Evolutionary conservation across 2,888 invertebrate species (phyloP), one percentile per base, ranked within the genome.

Genomic region (Ellobium chinense): DNA sequence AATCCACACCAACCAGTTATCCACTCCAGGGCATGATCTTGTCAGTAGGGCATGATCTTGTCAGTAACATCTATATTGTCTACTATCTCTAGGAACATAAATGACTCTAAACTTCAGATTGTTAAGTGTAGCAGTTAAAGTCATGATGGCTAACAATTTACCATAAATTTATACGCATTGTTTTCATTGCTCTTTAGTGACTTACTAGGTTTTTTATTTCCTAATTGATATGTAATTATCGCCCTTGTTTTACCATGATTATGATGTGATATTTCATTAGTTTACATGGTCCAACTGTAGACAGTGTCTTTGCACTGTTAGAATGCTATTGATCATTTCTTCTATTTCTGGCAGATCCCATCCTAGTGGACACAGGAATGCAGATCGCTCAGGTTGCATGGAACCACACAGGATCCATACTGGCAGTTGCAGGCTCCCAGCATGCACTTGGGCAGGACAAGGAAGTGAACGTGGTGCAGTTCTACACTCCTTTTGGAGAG

Each of bases 351-450:
- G 60, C 92, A 97, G 97, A 95, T 91, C 97, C 98, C 12, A 94
- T 97, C 9, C 94, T 97, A 65, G 94, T 99, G 34, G 96, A 98
- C 88, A 96, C 97, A 0, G 95, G 96, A 56, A 96, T 98, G 95
- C 94, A 94, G 34, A 95, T 96, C 9, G 95, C 96, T 60, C 96
- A 96, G 90, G 96, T 97, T 78, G 95, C 95, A 86, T 99, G 99
- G 99, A 99, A 98, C 92, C 97, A 97, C 89, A 96, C 96, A 89
- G 99, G 98, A 0, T 96, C 96, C 21, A 94, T 98, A 2, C 91
- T 99, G 66, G 99, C 98, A 0, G 95, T 97, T 5, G 96, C 97
- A 27, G 99, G 99, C 1, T 92, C 93, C n/a, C 93, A 94, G 88
- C 94, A 94, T 79, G 91, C 94, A 0, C 84, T 92, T 83, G 89